Evolutionary conservation across 1,140 invertebrate species (phyloP), one percentile per base, ranked within the genome.

Genomic region (Ooceraea biroi): DNA sequence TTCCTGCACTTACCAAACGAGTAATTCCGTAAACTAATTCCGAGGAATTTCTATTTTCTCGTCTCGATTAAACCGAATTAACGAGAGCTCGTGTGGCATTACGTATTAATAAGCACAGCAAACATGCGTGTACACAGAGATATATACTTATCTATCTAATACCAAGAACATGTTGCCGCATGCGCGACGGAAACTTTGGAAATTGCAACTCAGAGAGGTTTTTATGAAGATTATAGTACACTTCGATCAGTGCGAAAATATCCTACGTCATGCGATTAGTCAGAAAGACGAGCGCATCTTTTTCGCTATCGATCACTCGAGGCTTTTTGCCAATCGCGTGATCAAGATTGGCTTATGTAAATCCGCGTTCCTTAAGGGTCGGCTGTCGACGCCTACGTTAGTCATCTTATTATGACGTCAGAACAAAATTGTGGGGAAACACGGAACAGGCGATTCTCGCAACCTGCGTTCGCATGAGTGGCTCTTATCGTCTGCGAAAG

Each of bases 361-460:
- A 76, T 36, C 46, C 17, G 19, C 60, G 14, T 55, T 65, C 17
- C 17, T 77, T 25, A 65, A 57, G 60, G 17, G 25, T 52, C 58
- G 25, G 7, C 52, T 25, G n/a, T 58, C 60, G 36, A 65, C 8
- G 36, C 12, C 46, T 11, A 10, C 48, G 46, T 77, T 60, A 77
- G 19, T 65, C 25, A 65, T 58, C 14, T 25, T 41, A 46, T 74
- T 74, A 46, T 77, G 73, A 65, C 60, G 27, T 77, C 27, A 50
- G 11, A 14, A 25, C 8, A 3, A 36, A 76, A 63, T 74, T n/a
- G 36, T 27, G 17, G 30, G 41, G 17, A 65, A 66, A 77, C 11
- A 65, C 27, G 19, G 36, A 1, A 11, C 25, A 22, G n/a, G 22
- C 41, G 27, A 36, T 65, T 77, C 44, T 77, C 73, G 60, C n/a